These are phyloP conservation scores for Erithacus rubecula DNA, from an alignment of 2,797 vertebrate species.

Conservation along the genomic window DNA sequence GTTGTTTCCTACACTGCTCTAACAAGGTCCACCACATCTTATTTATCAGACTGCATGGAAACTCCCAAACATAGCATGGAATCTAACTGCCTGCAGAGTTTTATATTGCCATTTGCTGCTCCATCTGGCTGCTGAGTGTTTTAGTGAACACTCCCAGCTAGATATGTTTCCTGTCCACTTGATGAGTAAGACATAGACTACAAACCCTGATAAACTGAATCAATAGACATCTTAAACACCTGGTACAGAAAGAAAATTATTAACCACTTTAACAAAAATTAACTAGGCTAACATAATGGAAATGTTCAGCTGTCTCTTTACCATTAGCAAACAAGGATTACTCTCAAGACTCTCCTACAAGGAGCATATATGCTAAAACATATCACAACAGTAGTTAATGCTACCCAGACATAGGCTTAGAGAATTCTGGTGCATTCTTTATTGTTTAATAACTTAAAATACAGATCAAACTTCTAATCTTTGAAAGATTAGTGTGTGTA, in stretches of 20 bases:
- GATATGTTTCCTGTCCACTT: not conserved
- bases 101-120: not conserved
- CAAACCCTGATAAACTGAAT: not conserved
- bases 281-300: not conserved
- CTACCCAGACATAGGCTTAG: not conserved
- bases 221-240: not conserved
- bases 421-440: not conserved
- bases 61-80: not conserved
- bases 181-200: not conserved
- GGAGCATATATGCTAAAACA: not conserved
- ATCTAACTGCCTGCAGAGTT: not conserved
- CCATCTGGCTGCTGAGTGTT: not conserved
- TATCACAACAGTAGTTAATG: not conserved
- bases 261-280: not conserved
- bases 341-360: not conserved
- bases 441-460: not conserved
- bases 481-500: not conserved
- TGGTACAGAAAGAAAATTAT: not conserved
- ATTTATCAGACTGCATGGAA: not conserved
- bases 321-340: not conserved
- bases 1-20: not conserved
- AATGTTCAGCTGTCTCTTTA: not conserved
- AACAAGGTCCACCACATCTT: not conserved
- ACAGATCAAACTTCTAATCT: not conserved
- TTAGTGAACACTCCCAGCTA: not conserved